Evolutionary conservation across 2,797 vertebrate genomes (phyloP).

Genomic region (Lithobates sylvaticus): DNA sequence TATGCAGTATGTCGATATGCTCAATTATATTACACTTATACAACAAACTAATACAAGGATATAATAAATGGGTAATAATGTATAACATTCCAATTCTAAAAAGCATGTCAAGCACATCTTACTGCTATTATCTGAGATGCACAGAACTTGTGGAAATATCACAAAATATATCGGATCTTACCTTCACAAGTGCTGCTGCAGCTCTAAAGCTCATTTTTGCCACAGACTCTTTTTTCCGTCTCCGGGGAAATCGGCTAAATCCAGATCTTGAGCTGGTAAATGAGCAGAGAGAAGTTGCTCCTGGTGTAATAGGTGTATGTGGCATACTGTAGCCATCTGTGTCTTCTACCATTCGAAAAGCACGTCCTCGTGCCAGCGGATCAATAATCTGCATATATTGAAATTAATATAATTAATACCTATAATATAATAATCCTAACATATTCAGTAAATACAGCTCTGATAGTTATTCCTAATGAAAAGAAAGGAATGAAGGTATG

Average conservation of each 20-base stretch:
- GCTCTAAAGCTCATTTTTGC: conserved; percentile 96
- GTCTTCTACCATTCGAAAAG: conserved; percentile 91
- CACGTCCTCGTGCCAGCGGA: conserved; percentile 90
- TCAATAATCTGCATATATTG: conserved; percentile 85
- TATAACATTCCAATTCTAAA: too few species aligned
- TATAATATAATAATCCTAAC: too few species aligned
- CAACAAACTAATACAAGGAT: too few species aligned
- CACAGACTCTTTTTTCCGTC: conserved; percentile 93
- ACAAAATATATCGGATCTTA: conserved; percentile 62
- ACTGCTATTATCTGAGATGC: too few species aligned
- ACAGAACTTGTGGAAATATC: background rate
- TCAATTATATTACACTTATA: too few species aligned
- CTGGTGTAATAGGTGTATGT: conserved; percentile 86
- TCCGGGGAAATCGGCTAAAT: conserved; percentile 86
- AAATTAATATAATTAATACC: background rate
- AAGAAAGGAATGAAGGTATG: too few species aligned
- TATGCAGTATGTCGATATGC: too few species aligned
- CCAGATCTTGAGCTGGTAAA: conserved; percentile 96
- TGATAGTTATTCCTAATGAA: too few species aligned
- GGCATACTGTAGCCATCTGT: conserved; percentile 82
- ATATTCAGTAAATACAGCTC: too few species aligned
- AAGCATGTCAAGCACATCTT: too few species aligned
- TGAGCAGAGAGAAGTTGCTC: conserved; percentile 91
- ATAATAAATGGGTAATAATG: too few species aligned
- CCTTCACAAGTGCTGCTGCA: conserved; percentile 92